Base-by-base conservation (phyloP, 2,113 vertebrate species). In the Sceloporus undulatus region DNA sequence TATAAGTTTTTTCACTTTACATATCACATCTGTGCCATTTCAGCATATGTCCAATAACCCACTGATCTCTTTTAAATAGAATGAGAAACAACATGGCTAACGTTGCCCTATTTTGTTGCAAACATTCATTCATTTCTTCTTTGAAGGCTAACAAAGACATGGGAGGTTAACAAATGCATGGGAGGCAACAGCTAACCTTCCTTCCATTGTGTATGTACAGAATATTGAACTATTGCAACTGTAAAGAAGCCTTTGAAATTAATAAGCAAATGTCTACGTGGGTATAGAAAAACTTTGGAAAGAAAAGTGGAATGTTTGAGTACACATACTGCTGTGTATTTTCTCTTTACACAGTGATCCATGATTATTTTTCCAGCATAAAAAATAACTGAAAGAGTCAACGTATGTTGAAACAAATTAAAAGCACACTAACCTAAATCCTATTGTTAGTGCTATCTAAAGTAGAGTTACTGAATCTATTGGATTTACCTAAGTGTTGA, bases 241-340 rank as follows among this genome's bases (percentile, higher is more conserved):
- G 25, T 38, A 80, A 86, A 52, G 1, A 7, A 1, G 5, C 21
- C 27, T 62, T 38, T 82, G 56, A 66, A 25, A 66, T 34, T 18
- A 48, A 25, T 16, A 42, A 40, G n/a, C 23, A 68, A 87, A 52
- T 42, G 14, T 38, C 59, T 34, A 77, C 21, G 27, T 52, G 16
- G 16, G 4, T 71, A 10, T 5, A 65, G 21, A 88, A 68, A 83
- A n/a, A 13, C 27, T 13, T 25, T 11, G 66, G 86, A 21, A 34
- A 38, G 84, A 87, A 94, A 92, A 95, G 89, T 94, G 89, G 94
- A 93, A 91, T 85, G 88, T 94, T 87, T 92, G 88, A 95, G 91
- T 14, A 79, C 65, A 83, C 65, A 85, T n/a, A 19, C 48, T 75
- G 86, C 62, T 62, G 38, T 16, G 78, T 74, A 84, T 66, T 2